These are phyloP conservation scores for Pogonomyrmex barbatus DNA, from an alignment of 1,140 invertebrate genomes.

Conservation along the genomic window DNA sequence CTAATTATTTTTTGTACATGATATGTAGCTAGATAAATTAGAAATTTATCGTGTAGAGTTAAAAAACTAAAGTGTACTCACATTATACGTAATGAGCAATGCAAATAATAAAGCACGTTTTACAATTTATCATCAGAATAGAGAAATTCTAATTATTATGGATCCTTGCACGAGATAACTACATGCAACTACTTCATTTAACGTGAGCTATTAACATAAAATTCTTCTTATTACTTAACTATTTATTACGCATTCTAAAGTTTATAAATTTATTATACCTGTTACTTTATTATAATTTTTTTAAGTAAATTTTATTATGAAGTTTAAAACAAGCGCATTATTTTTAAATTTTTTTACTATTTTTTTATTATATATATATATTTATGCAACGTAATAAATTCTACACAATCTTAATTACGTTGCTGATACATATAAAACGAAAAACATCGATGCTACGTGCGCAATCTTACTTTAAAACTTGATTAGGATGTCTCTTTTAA, in stretches of 20 bases:
- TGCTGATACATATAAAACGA: background rate
- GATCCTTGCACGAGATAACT: constrained; percentile 5
- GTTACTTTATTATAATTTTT: constrained; percentile 15
- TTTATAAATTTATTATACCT: background rate
- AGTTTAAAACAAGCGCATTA: background rate
- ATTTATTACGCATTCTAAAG: background rate
- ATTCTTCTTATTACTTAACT: background rate
- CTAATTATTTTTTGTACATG: background rate
- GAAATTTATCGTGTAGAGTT: constrained; percentile 10
- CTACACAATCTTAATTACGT: background rate
- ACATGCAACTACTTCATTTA: constrained; percentile 26
- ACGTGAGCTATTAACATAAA: constrained; percentile 19
- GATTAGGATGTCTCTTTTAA: constrained; percentile 11
- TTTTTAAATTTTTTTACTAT: background rate
- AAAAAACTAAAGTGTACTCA: background rate
- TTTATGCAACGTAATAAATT: background rate
- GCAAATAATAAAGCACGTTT: constrained; percentile 25
- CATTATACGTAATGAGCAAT: constrained; percentile 16
- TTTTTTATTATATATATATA: background rate
- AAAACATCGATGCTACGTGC: background rate
- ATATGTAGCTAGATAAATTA: constrained; percentile 28
- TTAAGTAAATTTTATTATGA: background rate
- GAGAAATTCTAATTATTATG: constrained; percentile 47
- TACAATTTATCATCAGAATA: constrained; percentile 40
- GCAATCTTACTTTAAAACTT: background rate